These are phyloP conservation scores for Hyalella azteca DNA, from an alignment of 2,888 invertebrate species.

Conservation along the genomic window DNA sequence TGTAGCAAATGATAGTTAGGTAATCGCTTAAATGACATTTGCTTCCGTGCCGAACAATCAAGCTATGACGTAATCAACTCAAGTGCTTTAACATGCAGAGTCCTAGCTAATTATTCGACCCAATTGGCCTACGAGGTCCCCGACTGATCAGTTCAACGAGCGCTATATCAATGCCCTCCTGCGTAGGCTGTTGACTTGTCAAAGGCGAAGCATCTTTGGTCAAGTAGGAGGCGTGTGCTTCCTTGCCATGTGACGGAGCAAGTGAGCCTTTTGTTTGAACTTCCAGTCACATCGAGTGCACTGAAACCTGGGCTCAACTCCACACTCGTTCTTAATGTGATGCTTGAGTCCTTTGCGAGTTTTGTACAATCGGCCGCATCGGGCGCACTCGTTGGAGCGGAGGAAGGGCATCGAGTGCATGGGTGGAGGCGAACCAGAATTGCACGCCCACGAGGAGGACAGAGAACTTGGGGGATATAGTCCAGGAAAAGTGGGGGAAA, in stretches of 20 bases:
- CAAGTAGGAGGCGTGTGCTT: conserved; percentile 48
- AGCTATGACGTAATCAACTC: too few species aligned
- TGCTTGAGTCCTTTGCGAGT: conserved; percentile 58
- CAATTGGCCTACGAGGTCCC: too few species aligned
- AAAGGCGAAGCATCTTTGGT: conserved; percentile 19
- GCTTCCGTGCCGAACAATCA: too few species aligned
- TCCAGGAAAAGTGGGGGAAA: conserved; percentile 56
- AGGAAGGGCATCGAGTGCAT: conserved; percentile 41
- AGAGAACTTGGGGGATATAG: conserved; percentile 48
- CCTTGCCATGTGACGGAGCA: conserved; percentile 56
- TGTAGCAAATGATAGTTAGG: too few species aligned
- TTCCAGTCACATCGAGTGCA: conserved; percentile 58
- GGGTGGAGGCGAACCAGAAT: conserved; percentile 48
- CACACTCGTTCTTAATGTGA: conserved; percentile 59
- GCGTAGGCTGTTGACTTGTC: background rate
- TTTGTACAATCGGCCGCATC: conserved; percentile 58
- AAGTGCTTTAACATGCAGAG: too few species aligned
- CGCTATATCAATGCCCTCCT: too few species aligned
- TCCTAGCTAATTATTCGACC: too few species aligned
- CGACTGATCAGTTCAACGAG: too few species aligned
- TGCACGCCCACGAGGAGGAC: conserved; percentile 46
- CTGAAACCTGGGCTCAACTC: conserved; percentile 58
- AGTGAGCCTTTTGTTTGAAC: conserved; percentile 59
- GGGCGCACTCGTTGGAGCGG: conserved; percentile 56
- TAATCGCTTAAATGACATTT: too few species aligned